Evolutionary conservation across 2,113 vertebrate genomes (phyloP), one percentile per base, ranked within the genome.

Genomic region (Catharus minimus): DNA sequence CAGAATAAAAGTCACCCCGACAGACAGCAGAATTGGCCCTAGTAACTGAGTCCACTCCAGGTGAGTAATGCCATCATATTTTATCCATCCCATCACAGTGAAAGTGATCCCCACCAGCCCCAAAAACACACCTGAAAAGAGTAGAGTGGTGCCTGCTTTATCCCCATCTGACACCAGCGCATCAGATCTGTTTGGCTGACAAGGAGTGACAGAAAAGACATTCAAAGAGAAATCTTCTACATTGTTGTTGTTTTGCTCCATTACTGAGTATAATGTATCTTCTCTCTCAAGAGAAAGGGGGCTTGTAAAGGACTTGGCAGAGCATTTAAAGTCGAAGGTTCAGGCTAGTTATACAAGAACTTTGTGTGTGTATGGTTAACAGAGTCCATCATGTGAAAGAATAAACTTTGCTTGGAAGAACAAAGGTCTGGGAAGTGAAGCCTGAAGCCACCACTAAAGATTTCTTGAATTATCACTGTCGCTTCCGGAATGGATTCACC

Each of bases 11-110:
- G 97, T 98, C 7, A 98, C 97, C 4, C 98, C 98, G 0, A 98
- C 97, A 1, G 98, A 98, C 11, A 99, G 95, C 80, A 99, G 93
- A 92, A 98, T 96, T 39, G 98, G 98, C 9, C 99, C 98, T 1
- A 99, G 94, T 60, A 99, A 94, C 81, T 98, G 98, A 41, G 97
- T 98, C 98, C 98, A 98, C 60, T 98, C 97, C 33, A 98, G 97
- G 53, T 88, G 95, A 58, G 88, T 84, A 82, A 86, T 67, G 15
- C 78, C 84, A 1, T 96, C 95, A 0, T 98, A 97, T 77, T 97
- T 96, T 33, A 98, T 97, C 98, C 98, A 99, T 64, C 98, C 98
- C 97, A 98, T 98, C 50, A 97, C 56, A 0, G 97, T 99, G 93
- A 99, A 98, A 5, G 97, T 97, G 89, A 98, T 97, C 32, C 98